A percentile compares a stretch with the other conserved stretches of the same genome.
phyloP scores from a whole-genome alignment of 2,888 invertebrate species.

The Bibio marci region DNA sequence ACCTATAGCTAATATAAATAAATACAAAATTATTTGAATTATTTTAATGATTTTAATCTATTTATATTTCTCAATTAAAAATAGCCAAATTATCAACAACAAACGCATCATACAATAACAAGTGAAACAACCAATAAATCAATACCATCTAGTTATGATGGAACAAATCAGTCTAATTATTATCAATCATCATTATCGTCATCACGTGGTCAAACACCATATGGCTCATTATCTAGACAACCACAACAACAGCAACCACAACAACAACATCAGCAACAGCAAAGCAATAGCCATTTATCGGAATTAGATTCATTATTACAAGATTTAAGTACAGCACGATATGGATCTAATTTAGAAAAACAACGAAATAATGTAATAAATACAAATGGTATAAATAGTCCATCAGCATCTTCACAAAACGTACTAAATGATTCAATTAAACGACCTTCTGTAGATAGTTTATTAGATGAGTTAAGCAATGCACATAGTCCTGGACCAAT shows the following conservation, averaged over 20 bases:
- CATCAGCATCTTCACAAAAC: conserved; percentile 30
- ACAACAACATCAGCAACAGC: conserved; percentile 12
- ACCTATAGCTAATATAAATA: too few species aligned
- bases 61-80: not conserved
- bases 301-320: conserved; percentile 83
- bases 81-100: conserved; percentile 4
- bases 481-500: conserved; percentile 17
- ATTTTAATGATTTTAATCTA: too few species aligned
- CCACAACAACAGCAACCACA: too few species aligned
- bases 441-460: conserved; percentile 73
- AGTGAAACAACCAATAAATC: conserved; percentile 16
- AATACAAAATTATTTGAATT: too few species aligned
- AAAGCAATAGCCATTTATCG: conserved; percentile 51
- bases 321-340: conserved; percentile 71
- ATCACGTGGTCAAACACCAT: conserved; percentile 13
- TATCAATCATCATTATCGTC: conserved; percentile 1
- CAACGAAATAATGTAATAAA: conserved; percentile 24
- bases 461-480: conserved; percentile 64
- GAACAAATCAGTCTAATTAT: conserved; percentile 2
- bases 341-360: conserved; percentile 30
- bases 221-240: conserved; percentile 9
- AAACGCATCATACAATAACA: conserved; percentile 4
- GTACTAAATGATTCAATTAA: conserved; percentile 24
- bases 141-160: conserved; percentile 17
- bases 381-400: conserved; percentile 23